Conservation (phyloP, 2,797 vertebrate genomes). For the Decapterus maruadsi region DNA sequence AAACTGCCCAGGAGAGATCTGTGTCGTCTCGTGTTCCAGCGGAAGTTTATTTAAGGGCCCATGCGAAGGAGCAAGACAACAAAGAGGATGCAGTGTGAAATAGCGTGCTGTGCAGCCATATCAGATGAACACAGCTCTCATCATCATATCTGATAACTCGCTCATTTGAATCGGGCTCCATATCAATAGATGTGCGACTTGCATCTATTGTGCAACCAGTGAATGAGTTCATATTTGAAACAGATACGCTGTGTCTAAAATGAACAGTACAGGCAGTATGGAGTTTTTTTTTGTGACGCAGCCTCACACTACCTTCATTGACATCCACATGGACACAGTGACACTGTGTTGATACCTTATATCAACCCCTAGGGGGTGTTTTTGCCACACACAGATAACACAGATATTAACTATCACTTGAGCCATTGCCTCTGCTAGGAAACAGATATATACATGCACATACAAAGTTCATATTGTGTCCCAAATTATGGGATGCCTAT, state of each 20-base stretch:
- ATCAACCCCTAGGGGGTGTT: conserved; percentile 76
- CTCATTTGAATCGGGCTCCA: conserved; percentile 38
- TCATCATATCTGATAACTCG: conserved; percentile 50
- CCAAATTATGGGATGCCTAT: conserved; percentile 7
- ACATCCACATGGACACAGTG: conserved; percentile 6
- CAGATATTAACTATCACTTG: conserved; percentile 36
- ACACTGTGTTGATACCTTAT: conserved; percentile 50
- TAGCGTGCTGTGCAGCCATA: conserved; percentile 29
- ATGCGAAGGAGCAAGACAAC: conserved; percentile 52
- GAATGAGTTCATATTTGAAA: conserved; percentile 20
- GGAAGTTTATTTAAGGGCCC: conserved; percentile 70
- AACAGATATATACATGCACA: neutral
- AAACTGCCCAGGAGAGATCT: conserved; percentile 32
- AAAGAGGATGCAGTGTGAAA: conserved; percentile 48
- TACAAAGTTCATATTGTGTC: neutral
- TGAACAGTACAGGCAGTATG: neutral
- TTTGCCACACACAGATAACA: conserved; percentile 62
- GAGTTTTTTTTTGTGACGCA: neutral
- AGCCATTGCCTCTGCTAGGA: conserved; percentile 4
- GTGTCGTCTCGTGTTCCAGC: conserved; percentile 43
- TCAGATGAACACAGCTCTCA: conserved; percentile 57
- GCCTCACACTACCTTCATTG: neutral
- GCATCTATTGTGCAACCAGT: neutral
- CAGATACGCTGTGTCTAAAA: conserved; percentile 8
- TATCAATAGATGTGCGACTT: conserved; percentile 18